Evolutionary conservation across 2,113 vertebrate genomes (phyloP), one percentile per base, ranked within the genome.

Genomic region (Lycaon pictus): DNA sequence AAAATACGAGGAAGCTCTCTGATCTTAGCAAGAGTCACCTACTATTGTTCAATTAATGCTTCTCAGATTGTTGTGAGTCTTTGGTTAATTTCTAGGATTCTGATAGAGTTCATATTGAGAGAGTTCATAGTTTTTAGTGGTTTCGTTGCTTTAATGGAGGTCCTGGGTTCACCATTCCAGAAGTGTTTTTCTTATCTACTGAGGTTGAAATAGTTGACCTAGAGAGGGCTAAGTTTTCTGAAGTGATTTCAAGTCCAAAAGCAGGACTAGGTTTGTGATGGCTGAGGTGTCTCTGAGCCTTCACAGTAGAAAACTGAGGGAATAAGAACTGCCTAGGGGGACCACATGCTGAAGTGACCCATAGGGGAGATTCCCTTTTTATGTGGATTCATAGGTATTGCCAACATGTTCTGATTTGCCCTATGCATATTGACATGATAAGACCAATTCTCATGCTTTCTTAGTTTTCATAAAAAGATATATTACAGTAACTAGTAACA

Each of bases 11-110:
- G 32, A 17, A 71, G n/a, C 43, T 90, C 60, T 43, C 17, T n/a
- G 37, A 83, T 77, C 15, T 77, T 62, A 85, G 62, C 25, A n/a
- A 53, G 22, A 84, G 20, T 37, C 8, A 82, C 53, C 48, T 17
- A 10, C 83, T 93, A 83, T 35, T 51, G 7, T 88, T 83, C 37
- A 71, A 6, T 48, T n/a, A 15, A 43, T 71, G 11, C 13, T 53
- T 93, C 81, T 72, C 13, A 62, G 82, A 72, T 80, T 20, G n/a
- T 71, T 62, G 32, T 19, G 56, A 82, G 25, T 17, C 29, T 79
- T 69, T 62, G 11, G 62, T 62, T 77, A 93, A 35, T n/a, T 93
- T 84, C 15, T 53, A 37, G 86, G 79, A 29, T 72, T 79, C 62
- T 62, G 5, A 53, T 74, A 51, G 53, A 48, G 10, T 58, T 74